Evolutionary conservation across 2,888 invertebrate species (phyloP), one percentile per base, ranked within the genome.

Genomic region (Drosophila trichaetosa): DNA sequence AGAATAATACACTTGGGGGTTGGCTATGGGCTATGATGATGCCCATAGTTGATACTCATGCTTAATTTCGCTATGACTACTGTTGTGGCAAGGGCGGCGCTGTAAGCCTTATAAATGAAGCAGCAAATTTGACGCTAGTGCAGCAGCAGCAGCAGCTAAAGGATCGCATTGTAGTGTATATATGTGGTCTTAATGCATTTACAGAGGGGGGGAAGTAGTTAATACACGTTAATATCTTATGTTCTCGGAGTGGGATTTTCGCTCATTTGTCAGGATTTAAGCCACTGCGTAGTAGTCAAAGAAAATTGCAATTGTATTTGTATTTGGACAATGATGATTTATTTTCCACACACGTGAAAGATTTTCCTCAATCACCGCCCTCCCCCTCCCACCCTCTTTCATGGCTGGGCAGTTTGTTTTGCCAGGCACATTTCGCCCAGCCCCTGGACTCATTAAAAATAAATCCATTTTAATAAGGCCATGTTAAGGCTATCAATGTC

Each of bases 91-190:
- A 56, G 66, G 76, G 42, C 38, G 38, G 38, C 21, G 46, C 59
- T 21, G 67, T 87, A 87, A 87, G 89, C 90, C 90, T 90, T 87
- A 87, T 87, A 87, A 89, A 90, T 87, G 87, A 87, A 90, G 90
- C 90, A 89, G 87, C 90, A 87, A 87, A 90, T 90, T 89, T 77
- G 78, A 82, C 67, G 84, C 73, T 85, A 83, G 63, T 83, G 83
- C 87, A 83, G 62, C 68, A 90, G 76, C 68, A 90, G 76, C 86
- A 82, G 61, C 69, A 68, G 58, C 58, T 40, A n/a, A 61, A 56
- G 60, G 61, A 58, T 69, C 56, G 57, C 58, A 66, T 60, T 80
- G 69, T 54, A 63, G 74, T 73, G 73, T 67, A 70, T 80, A 74
- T 73, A 77, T 5, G 42, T 52, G 73, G 83, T 73, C 87, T 80